Conservation (phyloP, 2,797 vertebrate genomes). For the Gephyroberyx darwinii region DNA sequence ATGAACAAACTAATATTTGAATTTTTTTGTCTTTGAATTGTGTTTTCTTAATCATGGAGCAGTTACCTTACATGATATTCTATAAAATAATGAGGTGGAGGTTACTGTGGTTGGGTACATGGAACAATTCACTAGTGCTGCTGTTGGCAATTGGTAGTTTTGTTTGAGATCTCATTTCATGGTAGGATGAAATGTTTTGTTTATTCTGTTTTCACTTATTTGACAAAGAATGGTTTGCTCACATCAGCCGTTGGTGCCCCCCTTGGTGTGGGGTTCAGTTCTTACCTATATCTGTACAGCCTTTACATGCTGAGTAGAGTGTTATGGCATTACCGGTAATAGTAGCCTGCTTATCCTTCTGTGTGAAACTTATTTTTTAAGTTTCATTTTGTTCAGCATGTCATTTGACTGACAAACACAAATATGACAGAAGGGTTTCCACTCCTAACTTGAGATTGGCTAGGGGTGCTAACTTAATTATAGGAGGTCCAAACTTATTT, state of each 20-base stretch:
- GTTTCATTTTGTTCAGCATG: too few relatives aligned
- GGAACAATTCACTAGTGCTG: neutral
- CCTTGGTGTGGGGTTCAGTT: too few relatives aligned
- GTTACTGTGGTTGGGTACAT: slow-evolving; percentile 8
- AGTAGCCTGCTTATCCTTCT: too few relatives aligned
- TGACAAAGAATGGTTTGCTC: neutral
- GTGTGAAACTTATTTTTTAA: too few relatives aligned
- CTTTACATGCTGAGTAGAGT: too few relatives aligned
- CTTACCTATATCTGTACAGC: too few relatives aligned
- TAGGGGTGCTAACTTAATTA: too few relatives aligned
- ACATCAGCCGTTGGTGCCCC: neutral
- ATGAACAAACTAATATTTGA: slow-evolving; percentile 14
- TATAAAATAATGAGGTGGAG: neutral
- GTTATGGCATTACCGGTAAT: too few relatives aligned
- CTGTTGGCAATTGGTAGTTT: neutral
- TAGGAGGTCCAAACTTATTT: too few relatives aligned
- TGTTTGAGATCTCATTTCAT: neutral
- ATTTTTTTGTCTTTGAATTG: slow-evolving; percentile 2
- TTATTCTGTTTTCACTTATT: neutral
- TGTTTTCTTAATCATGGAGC: neutral
- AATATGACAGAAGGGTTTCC: too few relatives aligned
- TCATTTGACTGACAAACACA: too few relatives aligned
- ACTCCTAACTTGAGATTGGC: too few relatives aligned
- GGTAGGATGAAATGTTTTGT: neutral
- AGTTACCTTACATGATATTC: neutral